Percentiles rank a stretch among this genome's conserved stretches.
Evolutionary conservation across 64 coral and sea anemone species (phyloP).

Genomic region (Pachyseris speciosa): DNA sequence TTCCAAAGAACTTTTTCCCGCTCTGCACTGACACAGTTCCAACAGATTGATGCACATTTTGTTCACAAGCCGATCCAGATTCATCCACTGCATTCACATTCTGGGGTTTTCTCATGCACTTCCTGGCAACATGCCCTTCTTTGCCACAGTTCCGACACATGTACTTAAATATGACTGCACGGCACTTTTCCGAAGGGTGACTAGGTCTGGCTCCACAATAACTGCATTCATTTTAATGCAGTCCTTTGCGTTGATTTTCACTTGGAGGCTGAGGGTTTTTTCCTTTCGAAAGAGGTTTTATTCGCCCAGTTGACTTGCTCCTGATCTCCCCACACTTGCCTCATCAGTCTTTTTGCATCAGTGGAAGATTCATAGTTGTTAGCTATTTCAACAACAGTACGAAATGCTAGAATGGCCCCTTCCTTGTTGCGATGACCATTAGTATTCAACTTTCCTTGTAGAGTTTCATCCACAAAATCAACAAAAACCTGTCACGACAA

Average conservation of each 20-base stretch:
- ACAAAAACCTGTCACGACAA: conserved; percentile 43
- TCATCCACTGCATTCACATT: conserved; percentile 57
- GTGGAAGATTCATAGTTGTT: conserved; percentile 2
- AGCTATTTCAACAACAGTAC: conserved; percentile 20
- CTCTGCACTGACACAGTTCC: conserved; percentile 36
- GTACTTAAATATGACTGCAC: conserved; percentile 29
- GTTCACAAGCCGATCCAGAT: conserved; percentile 6
- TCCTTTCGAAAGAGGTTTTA: not conserved
- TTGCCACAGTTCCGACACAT: conserved; percentile 61
- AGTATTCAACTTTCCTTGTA: conserved; percentile 21
- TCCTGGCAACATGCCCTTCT: conserved; percentile 65
- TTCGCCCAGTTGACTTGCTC: not conserved
- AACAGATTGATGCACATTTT: not conserved
- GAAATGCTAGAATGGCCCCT: not conserved
- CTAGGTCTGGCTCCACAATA: conserved; percentile 48
- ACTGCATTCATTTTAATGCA: not conserved
- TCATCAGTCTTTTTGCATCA: not conserved
- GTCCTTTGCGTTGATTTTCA: not conserved
- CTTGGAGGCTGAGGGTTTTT: conserved; percentile 2
- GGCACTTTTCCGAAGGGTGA: conserved; percentile 52
- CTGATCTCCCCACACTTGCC: not conserved
- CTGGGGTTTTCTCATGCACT: conserved; percentile 54
- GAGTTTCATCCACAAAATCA: not conserved
- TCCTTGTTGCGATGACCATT: conserved; percentile 23
- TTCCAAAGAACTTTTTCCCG: conserved; percentile 64